Evolutionary conservation across 2,113 vertebrate species (phyloP), one percentile per base, ranked within the genome.

Genomic region (Pedionomus torquatus): DNA sequence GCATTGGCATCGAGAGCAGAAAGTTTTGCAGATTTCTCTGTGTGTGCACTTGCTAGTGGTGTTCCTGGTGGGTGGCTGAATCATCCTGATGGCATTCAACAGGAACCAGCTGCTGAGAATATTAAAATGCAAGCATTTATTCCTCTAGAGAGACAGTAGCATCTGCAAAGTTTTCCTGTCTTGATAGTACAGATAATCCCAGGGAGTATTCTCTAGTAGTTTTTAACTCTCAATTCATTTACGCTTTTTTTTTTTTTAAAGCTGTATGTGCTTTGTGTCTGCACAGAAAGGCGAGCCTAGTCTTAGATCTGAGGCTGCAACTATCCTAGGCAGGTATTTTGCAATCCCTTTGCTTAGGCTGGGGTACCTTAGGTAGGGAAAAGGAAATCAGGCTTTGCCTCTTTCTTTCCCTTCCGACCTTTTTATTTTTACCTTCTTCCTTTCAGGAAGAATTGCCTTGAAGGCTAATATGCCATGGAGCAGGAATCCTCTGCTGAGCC

Each of bases 41-140:
- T 97, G 92, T 96, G 96, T 97, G 96, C 97, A 98, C 97, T 98
- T 98, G 98, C 97, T 98, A 95, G 97, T 98, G 97, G 96, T 98
- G 97, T 98, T 98, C 98, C 97, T 98, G 96, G 98, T 98, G 98
- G 98, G 98, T 98, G 98, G 98, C 98, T 98, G 98, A 98, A 98
- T 98, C 98, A 98, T 98, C 98, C 98, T 98, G 97, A 98, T 98
- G 98, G 98, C 97, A 98, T 98, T 98, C 98, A 98, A 98, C 98
- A 98, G 98, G 98, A 98, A 98, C 98, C 98, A 98, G 98, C 98
- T 98, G 98, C 98, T 98, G 98, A 98, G 98, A 98, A 98, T 98
- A 98, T 98, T 98, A 98, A 98, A 98, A 98, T 98, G 97, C 98
- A 98, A 98, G 97, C 98, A 97, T 98, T 98, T 98, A 98, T 98